These are phyloP conservation scores for Rhizomys pruinosus DNA, from an alignment of 2,113 vertebrate species.

Conservation along the genomic window DNA sequence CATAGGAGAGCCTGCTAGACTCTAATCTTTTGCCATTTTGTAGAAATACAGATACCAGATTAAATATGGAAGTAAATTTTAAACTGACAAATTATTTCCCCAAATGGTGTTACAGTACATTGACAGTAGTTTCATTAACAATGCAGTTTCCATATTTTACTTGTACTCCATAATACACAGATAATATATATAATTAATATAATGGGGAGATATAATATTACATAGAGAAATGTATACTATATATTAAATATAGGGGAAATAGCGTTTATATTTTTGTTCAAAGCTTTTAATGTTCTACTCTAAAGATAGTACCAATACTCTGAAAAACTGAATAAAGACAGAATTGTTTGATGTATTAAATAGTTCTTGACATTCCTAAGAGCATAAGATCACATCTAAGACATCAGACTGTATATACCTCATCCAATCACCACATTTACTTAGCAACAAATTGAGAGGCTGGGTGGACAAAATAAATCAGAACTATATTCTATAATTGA, in stretches of 20 bases:
- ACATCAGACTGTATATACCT: slow-evolving; percentile 23
- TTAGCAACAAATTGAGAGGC: background rate
- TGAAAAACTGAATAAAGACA: slow-evolving; percentile 28
- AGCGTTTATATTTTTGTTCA: slow-evolving; percentile 26
- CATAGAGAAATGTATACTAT: background rate
- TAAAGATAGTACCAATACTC: slow-evolving; percentile 14
- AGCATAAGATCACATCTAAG: background rate
- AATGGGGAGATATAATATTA: background rate
- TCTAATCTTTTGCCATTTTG: background rate
- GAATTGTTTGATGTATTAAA: background rate
- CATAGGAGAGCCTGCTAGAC: background rate
- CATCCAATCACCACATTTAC: background rate
- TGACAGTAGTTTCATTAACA: background rate
- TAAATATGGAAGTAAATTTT: background rate
- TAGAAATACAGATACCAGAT: background rate
- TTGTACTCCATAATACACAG: background rate
- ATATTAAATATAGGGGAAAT: background rate
- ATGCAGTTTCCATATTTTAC: background rate
- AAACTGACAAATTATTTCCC: background rate
- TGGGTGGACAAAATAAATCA: background rate
- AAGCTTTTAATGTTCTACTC: background rate
- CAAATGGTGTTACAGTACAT: background rate
- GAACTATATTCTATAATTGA: slow-evolving; percentile 27
- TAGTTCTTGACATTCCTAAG: background rate
- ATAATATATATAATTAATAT: background rate